A percentile compares a stretch with the other conserved stretches of the same genome.
These are phyloP conservation scores for Penaeus vannamei DNA, from an alignment of 1,140 invertebrate genomes.

Conservation along the genomic window DNA sequence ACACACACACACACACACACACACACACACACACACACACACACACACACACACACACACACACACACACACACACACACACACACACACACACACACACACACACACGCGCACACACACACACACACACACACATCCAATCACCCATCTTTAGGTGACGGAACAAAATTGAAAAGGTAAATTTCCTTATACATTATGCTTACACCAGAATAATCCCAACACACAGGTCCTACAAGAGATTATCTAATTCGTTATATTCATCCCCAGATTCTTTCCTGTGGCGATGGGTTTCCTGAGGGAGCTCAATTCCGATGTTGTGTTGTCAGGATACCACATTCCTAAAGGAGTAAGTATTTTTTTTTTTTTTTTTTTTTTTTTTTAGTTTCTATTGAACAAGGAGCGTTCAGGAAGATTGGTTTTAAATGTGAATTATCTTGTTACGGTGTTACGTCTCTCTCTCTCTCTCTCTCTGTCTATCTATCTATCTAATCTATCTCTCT, in stretches of 20 bases:
- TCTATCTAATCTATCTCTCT: constrained; percentile 29
- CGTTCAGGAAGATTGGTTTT: not conserved
- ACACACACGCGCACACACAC: no score
- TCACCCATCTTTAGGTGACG: no score
- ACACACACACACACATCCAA: no score
- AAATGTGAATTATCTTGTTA: not conserved
- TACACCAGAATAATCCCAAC: not conserved
- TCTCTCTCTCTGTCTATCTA: constrained; percentile 37
- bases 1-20: no score
- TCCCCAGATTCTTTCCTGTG: constrained; percentile 32
- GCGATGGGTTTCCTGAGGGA: not conserved
- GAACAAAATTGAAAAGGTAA: not conserved
- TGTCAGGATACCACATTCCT: constrained; percentile 31
- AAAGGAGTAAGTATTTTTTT: constrained; percentile 13
- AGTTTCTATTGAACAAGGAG: no score
- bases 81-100: no score
- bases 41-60: no score
- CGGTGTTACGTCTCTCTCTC: not conserved
- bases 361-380: not conserved
- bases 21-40: no score
- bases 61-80: no score
- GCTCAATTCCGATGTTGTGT: not conserved
- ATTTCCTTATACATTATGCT: not conserved
- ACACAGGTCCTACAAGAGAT: no score
- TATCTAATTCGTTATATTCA: not conserved